Evolutionary conservation across 2,113 vertebrate species (phyloP).

Genomic region (Rhinoptilus africanus): DNA sequence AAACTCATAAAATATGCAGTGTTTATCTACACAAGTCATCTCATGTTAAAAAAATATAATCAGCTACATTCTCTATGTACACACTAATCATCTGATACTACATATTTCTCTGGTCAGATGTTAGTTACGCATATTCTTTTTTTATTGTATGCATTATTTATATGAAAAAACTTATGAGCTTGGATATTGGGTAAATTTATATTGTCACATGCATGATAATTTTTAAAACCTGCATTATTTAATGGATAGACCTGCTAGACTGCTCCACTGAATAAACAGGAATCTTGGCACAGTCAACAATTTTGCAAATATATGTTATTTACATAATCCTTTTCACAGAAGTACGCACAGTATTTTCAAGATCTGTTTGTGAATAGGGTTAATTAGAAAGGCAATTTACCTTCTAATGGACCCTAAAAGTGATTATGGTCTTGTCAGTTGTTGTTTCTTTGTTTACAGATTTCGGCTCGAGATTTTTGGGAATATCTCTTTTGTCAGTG

Average conservation of each 20-base stretch:
- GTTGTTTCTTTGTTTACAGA: neutral
- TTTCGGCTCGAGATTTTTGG: neutral
- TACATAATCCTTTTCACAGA: constrained; percentile 45
- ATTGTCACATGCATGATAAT: neutral
- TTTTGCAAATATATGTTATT: constrained; percentile 41
- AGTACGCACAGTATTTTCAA: constrained; percentile 26
- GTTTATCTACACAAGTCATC: constrained; percentile 6
- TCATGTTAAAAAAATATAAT: neutral
- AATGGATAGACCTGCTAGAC: neutral
- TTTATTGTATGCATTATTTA: neutral
- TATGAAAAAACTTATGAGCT: neutral
- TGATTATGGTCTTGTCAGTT: neutral
- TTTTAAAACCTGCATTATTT: neutral
- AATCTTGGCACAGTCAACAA: constrained; percentile 11
- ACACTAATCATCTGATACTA: neutral
- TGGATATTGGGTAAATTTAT: neutral
- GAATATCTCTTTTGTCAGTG: neutral
- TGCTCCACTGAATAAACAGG: neutral
- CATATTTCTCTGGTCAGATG: neutral
- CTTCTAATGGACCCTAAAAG: constrained; percentile 36
- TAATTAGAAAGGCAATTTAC: constrained; percentile 57
- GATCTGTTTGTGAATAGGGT: constrained; percentile 20
- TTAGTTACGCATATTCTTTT: neutral
- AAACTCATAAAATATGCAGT: constrained; percentile 11
- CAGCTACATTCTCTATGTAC: neutral